A percentile compares a stretch with the other conserved stretches of the same genome.
Conservation (phyloP, 2,113 vertebrate genomes). For the Colistium nudipinnis region DNA sequence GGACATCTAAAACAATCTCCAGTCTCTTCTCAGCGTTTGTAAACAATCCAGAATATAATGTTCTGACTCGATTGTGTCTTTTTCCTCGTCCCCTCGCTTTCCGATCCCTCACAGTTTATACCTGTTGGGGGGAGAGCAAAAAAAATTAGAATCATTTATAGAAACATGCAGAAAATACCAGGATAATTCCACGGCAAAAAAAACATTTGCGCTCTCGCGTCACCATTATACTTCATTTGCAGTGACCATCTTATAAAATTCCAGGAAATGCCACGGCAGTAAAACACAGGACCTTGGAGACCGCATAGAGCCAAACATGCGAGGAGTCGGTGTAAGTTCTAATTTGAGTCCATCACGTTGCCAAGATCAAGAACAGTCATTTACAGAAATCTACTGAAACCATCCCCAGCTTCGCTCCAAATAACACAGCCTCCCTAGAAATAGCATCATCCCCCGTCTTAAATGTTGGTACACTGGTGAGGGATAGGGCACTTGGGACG, state of each 20-base stretch:
- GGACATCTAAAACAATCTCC: conserved; percentile 87
- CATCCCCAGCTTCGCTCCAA: not conserved
- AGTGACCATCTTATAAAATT: conserved; percentile 35
- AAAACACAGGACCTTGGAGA: conserved; percentile 63
- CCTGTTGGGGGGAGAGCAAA: conserved; percentile 57
- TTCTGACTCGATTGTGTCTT: conserved; percentile 81
- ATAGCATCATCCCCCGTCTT: not conserved
- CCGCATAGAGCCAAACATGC: conserved; percentile 58
- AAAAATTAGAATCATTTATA: not conserved
- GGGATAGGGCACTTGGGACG: conserved; percentile 3
- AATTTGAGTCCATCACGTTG: conserved; percentile 35
- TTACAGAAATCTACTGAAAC: conserved; percentile 29
- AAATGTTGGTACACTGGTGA: conserved; percentile 10
- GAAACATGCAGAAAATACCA: not conserved
- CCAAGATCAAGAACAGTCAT: conserved; percentile 60
- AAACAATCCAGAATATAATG: conserved; percentile 93
- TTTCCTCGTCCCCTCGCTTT: conserved; percentile 28
- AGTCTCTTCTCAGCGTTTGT: conserved; percentile 88
- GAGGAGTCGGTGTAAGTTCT: conserved; percentile 31
- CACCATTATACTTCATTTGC: conserved; percentile 42
- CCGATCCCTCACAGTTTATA: conserved; percentile 75
- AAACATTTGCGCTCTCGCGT: not conserved
- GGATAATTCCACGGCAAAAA: not conserved
- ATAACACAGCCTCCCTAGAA: conserved; percentile 7
- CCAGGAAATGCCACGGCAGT: conserved; percentile 36